phyloP scores from a whole-genome alignment of 2,113 vertebrate genomes.

The Prinia subflava region DNA sequence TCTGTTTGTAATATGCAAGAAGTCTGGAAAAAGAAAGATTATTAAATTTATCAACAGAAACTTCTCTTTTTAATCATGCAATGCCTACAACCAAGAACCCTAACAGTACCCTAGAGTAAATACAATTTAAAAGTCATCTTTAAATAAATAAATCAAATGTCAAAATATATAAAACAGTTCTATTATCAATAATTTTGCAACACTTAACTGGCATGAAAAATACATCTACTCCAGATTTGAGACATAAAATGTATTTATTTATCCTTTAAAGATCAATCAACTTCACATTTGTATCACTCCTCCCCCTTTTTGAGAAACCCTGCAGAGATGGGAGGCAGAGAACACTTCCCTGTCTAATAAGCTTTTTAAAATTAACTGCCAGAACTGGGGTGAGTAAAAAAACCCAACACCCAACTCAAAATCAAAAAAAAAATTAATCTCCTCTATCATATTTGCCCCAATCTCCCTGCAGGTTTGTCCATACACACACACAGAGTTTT shows the following conservation, averaged over 20 bases:
- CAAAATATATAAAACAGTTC: not conserved
- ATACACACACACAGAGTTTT: not conserved
- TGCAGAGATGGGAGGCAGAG: not conserved
- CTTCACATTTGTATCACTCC: not conserved
- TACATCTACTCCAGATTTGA: not conserved
- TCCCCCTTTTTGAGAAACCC: not conserved
- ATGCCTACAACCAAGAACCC: not conserved
- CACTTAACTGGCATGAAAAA: not conserved
- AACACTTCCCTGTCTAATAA: not conserved
- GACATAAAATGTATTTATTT: not conserved
- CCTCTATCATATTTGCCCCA: not conserved
- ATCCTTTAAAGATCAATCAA: not conserved
- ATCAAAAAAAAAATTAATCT: not conserved
- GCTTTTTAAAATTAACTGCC: not conserved
- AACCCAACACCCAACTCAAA: not conserved
- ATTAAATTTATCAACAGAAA: not conserved
- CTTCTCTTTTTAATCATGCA: not conserved
- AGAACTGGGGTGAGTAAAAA: not conserved
- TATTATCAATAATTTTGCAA: not conserved
- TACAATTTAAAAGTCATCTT: not conserved
- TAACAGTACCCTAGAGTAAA: not conserved
- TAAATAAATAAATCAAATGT: not conserved
- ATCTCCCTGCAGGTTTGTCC: not conserved
- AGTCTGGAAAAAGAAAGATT: not conserved
- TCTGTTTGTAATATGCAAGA: not conserved